phyloP scores from a whole-genome alignment of 2,797 vertebrate species.

The Alauda arvensis region DNA sequence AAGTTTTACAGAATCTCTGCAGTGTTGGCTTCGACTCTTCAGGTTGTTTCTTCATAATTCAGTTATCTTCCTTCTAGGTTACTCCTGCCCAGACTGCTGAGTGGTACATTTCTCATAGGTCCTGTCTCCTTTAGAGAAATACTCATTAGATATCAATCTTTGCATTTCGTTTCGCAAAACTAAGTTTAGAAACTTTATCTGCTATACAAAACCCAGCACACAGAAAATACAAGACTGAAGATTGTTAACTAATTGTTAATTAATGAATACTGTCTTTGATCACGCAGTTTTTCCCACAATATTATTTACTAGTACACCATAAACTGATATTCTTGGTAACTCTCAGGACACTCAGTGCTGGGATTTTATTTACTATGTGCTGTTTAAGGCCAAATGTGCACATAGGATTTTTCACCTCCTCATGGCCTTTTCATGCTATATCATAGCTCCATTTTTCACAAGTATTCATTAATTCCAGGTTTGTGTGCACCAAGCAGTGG shows the following conservation, averaged over 20 bases:
- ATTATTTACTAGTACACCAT: neutral
- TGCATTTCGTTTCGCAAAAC: neutral
- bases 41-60: neutral
- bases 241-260: neutral
- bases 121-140: neutral
- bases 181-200: neutral
- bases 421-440: neutral
- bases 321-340: neutral
- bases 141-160: neutral
- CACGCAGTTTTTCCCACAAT: neutral
- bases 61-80: neutral
- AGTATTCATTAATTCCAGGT: neutral
- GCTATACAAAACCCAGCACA: neutral
- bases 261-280: neutral
- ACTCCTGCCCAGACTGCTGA: neutral
- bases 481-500: neutral
- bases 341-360: rapidly evolving
- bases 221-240: neutral
- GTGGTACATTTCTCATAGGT: neutral
- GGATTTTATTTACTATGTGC: neutral
- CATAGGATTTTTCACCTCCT: neutral
- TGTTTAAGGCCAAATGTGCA: neutral
- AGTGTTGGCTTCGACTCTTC: neutral
- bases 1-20: neutral
- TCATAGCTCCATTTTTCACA: neutral